These are phyloP conservation scores for Erythrocercus mccallii DNA, from an alignment of 2,113 vertebrate species.

Conservation along the genomic window DNA sequence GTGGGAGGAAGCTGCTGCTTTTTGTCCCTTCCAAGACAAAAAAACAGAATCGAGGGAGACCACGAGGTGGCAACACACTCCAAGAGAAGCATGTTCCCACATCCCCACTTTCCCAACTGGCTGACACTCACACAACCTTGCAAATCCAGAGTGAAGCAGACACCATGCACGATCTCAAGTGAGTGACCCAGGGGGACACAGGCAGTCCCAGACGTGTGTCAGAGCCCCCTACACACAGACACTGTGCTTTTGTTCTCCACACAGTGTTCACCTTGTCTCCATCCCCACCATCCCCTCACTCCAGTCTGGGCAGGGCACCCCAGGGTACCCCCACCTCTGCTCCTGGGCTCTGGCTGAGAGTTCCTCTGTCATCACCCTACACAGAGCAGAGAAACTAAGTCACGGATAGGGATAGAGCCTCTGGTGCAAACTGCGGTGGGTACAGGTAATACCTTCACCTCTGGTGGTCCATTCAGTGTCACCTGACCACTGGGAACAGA, in stretches of 20 bases:
- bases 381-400: background rate
- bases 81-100: background rate
- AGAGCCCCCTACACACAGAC: background rate
- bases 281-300: fast-evolving
- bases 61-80: constrained; percentile 55
- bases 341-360: background rate
- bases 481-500: background rate
- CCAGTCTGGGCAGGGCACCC: background rate
- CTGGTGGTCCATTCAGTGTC: background rate
- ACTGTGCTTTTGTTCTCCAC: background rate
- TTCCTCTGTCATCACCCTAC: background rate
- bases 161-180: background rate
- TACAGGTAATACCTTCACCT: background rate
- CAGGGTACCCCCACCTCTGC: background rate
- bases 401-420: background rate
- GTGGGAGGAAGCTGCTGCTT: background rate
- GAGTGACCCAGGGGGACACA: background rate
- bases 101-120: fast-evolving
- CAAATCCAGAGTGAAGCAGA: background rate
- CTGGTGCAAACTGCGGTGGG: background rate
- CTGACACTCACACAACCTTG: background rate
- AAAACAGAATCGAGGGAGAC: background rate
- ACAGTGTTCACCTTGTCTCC: background rate
- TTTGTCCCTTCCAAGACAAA: background rate
- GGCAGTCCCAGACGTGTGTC: background rate